Base-by-base conservation (phyloP, 2,113 vertebrate genomes). In the Trichomycterus rosablanca region DNA sequence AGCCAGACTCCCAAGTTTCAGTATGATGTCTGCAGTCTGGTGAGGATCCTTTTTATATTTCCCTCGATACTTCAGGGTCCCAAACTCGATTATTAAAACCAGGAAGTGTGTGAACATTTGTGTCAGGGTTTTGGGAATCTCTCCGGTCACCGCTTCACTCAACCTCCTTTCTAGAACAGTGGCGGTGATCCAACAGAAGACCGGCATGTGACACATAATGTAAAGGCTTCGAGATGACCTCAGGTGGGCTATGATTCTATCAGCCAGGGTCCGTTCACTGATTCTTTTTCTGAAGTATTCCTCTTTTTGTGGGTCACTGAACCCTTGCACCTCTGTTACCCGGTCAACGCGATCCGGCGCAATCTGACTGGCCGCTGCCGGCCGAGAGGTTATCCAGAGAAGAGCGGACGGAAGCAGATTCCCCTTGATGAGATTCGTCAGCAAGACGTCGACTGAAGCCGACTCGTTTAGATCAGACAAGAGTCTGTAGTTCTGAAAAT, bases 321-420 rank as follows among this genome's bases (percentile, higher is more conserved):
- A 55, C 5, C 52, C 52, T 37, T 18, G 15, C 4, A 55, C 15
- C 35, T 55, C 52, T 22, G 32, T 53, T 6, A 34, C 28, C 12
- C 15, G 28, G 12, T 53, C n/a, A 19, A 53, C 34, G 19, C 15
- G 35, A 2, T 16, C 30, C 32, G 12, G 3, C 1, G 51, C 28
- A 9, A 32, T 32, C 9, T 32, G 30, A 32, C 9, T 9, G 18
- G 30, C 52, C 22, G 50, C 32, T 34, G 28, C 50, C 11, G 50
- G 50, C 19, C 50, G 50, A 18, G 28, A 34, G 30, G 50, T 34
- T 14, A 59, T n/a, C n/a, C n/a, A n/a, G n/a, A n/a, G n/a, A n/a
- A n/a, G n/a, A n/a, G n/a, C n/a, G n/a, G n/a, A n/a, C 22, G 56
- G 56, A 30, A 59, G 40, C 4, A 59, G 56, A 18, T 30, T 59